Evolutionary conservation across 2,113 vertebrate species (phyloP), one percentile per base, ranked within the genome.

Genomic region (Thryonomys swinderianus): DNA sequence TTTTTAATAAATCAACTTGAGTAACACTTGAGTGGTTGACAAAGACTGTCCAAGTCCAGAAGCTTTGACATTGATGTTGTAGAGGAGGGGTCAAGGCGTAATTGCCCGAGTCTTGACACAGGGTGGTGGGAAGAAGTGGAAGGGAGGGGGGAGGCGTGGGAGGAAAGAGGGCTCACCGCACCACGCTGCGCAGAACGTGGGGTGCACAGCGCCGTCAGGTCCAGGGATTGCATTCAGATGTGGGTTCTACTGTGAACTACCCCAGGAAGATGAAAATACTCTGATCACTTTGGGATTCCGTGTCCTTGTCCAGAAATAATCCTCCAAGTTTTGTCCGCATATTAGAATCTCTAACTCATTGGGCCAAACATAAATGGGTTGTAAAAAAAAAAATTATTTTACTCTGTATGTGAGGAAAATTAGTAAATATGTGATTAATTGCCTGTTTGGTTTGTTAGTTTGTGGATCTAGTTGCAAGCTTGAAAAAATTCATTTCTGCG

Each of bases 1-100:
- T 73, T 92, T 80, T 96, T 90, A 95, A 89, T 95, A 93, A 92
- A 86, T 1, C 8, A 79, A 69, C 25, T 20, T 78, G 20, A 95
- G 21, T 23, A 76, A 66, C 55, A 66, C 11, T n/a, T 69, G 20
- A 90, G 3, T 5, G 82, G 85, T 67, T 85, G 40, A 13, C 40
- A 91, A 95, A 25, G 40, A 89, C 32, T 62, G 6, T 85, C 40
- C 18, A 66, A 73, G 66, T 53, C 37, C 59, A 32, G 7, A 94
- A 89, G 3, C 59, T 66, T 79, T 11, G 81, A 59, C n/a, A 90
- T 51, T 18, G 25, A 82, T 85, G 32, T 32, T 79, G 67, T 82
- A n/a, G 71, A 85, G 81, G 27, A 45, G 55, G 40, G 61, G 34
- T 48, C 18, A 79, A 90, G 25, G 30, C 66, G 32, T 48, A 9